phyloP scores from a whole-genome alignment of 1,140 invertebrate genomes.

The Mamestra configurata region DNA sequence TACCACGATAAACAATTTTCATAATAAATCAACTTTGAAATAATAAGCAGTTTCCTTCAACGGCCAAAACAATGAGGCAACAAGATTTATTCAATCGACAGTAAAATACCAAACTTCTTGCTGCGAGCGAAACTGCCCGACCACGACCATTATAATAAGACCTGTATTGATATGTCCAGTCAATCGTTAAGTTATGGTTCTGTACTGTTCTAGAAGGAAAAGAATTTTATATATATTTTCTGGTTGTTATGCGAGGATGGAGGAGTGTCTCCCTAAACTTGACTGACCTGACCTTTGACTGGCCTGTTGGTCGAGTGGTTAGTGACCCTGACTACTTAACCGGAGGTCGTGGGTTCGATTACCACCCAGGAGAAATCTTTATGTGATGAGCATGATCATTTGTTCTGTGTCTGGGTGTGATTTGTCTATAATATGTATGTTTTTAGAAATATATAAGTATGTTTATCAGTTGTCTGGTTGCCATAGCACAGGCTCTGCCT shows the following conservation, averaged over 20 bases:
- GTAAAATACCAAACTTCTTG: constrained; percentile 40
- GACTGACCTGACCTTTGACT: too few species aligned
- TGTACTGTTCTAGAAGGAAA: background rate
- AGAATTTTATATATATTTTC: background rate
- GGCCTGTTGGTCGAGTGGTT: too few species aligned
- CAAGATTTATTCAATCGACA: constrained; percentile 10
- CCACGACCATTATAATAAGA: constrained; percentile 18
- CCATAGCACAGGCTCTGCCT: too few species aligned
- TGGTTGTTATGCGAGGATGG: background rate
- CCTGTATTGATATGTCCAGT: background rate
- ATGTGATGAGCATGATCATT: too few species aligned
- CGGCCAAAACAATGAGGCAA: constrained; percentile 18
- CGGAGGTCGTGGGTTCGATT: too few species aligned
- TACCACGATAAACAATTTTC: constrained; percentile 1
- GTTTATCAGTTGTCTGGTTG: too few species aligned
- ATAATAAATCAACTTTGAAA: background rate
- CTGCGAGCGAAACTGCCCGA: constrained; percentile 16
- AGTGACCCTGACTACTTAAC: too few species aligned
- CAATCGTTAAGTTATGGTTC: constrained; percentile 3
- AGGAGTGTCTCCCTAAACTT: too few species aligned
- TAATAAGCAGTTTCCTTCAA: constrained; percentile 23
- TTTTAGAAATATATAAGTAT: too few species aligned
- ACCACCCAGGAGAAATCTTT: too few species aligned
- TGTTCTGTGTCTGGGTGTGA: too few species aligned
- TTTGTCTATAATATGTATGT: too few species aligned